Percentiles rank a stretch among this genome's conserved stretches.
These are phyloP conservation scores for Deilephila elpenor DNA, from an alignment of 2,888 invertebrate species.

Conservation along the genomic window DNA sequence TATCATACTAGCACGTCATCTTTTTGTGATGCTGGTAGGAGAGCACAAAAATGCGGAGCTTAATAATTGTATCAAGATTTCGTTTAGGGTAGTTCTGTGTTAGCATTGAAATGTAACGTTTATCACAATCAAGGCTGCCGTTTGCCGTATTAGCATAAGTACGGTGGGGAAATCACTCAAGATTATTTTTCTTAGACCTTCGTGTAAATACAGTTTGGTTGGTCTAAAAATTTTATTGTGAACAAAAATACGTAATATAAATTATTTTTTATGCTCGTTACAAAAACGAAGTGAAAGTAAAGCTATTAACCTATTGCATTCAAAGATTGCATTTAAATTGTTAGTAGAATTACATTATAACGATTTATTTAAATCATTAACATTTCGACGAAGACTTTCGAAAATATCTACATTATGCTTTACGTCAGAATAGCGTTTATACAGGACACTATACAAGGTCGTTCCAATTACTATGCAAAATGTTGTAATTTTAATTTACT, in stretches of 20 bases:
- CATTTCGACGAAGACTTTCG: not conserved
- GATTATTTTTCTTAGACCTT: not conserved
- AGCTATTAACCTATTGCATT: not conserved
- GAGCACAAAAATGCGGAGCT: slow-evolving; percentile 32
- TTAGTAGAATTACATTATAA: not conserved
- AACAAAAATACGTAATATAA: not conserved
- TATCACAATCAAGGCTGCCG: slow-evolving; percentile 67
- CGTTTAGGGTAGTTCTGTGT: slow-evolving; percentile 52
- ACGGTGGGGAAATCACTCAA: not conserved
- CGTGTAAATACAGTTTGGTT: not conserved
- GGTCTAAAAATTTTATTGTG: not conserved
- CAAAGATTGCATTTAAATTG: not conserved
- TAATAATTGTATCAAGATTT: slow-evolving; percentile 37
- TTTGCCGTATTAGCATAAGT: slow-evolving; percentile 58
- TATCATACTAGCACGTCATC: slow-evolving; percentile 23
- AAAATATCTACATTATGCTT: not conserved
- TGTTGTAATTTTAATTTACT: too few relatives aligned
- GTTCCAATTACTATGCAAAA: too few relatives aligned
- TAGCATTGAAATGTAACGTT: slow-evolving; percentile 53
- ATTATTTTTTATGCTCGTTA: not conserved
- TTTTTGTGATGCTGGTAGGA: slow-evolving; percentile 24
- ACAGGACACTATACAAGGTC: not conserved
- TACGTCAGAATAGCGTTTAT: not conserved
- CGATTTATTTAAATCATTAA: not conserved
- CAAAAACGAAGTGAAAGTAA: not conserved